Percentiles rank a stretch among this genome's conserved stretches.
These are phyloP conservation scores for Anthophora plumipes DNA, from an alignment of 2,888 invertebrate species.

Conservation along the genomic window DNA sequence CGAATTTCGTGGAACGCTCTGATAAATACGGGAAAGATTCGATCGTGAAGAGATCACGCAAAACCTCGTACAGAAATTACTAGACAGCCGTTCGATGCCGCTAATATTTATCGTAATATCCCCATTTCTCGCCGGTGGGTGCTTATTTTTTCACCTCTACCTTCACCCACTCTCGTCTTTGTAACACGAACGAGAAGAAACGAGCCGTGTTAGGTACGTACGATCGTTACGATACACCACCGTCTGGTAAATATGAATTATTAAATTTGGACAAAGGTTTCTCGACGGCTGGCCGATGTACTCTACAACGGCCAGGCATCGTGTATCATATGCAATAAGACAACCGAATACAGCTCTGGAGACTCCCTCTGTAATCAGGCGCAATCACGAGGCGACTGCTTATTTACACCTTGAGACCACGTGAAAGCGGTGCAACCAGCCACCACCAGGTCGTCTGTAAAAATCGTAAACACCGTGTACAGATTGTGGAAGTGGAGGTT, in stretches of 20 bases:
- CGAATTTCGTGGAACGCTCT: constrained; percentile 22
- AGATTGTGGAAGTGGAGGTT: constrained; percentile 2
- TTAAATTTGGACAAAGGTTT: constrained; percentile 75
- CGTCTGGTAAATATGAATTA: constrained; percentile 70
- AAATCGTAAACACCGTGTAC: constrained; percentile 80
- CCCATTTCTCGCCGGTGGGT: constrained; percentile 52
- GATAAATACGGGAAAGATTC: constrained; percentile 31
- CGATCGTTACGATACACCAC: constrained; percentile 47
- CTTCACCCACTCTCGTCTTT: not conserved
- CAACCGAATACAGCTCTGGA: constrained; percentile 59
- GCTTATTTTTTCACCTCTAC: constrained; percentile 30
- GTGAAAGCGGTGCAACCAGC: constrained; percentile 67
- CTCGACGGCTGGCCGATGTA: constrained; percentile 63
- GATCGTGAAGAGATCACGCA: constrained; percentile 3
- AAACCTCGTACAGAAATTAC: constrained; percentile 38
- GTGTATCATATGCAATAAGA: constrained; percentile 64
- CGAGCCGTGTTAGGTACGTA: constrained; percentile 20
- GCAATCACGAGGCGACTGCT: constrained; percentile 80
- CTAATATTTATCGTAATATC: constrained; percentile 67
- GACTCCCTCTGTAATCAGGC: constrained; percentile 80
- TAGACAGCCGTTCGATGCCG: constrained; percentile 39
- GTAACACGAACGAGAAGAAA: not conserved
- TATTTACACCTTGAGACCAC: constrained; percentile 79
- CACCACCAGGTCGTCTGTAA: constrained; percentile 75
- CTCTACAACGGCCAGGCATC: constrained; percentile 38